phyloP scores from a whole-genome alignment of 53 echinoderm and acorn worm species.

The Echinometra lucunter region DNA sequence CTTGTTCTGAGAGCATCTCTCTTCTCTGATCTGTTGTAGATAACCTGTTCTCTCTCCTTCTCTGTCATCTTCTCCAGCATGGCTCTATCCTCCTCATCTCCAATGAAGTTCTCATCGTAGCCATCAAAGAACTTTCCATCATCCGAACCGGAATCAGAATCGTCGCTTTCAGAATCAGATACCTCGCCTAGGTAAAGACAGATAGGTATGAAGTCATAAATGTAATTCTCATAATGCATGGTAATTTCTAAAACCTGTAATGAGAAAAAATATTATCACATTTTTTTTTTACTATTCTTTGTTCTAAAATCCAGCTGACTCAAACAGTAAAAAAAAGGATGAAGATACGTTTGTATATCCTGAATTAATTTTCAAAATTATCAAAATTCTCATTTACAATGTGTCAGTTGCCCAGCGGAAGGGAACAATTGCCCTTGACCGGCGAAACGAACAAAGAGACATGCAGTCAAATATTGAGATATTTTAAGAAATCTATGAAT shows the following conservation, averaged over 20 bases:
- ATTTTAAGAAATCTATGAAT: no score
- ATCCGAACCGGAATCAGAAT: conserved; percentile 85
- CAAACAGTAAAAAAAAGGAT: no score
- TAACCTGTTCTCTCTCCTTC: conserved; percentile 95
- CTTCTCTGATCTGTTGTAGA: conserved; percentile 94
- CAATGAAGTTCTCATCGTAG: conserved; percentile 96
- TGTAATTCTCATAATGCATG: neutral
- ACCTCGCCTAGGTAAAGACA: conserved; percentile 80
- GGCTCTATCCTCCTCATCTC: conserved; percentile 93
- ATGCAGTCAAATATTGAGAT: no score
- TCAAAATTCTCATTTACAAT: no score
- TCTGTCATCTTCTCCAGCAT: conserved; percentile 90
- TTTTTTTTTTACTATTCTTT: no score
- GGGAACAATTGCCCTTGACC: no score
- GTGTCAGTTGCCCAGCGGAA: no score
- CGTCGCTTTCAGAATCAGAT: conserved; percentile 86
- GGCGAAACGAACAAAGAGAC: no score
- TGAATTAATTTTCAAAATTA: no score
- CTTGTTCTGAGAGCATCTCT: conserved; percentile 95
- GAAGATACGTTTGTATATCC: no score
- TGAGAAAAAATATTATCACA: neutral
- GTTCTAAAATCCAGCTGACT: no score
- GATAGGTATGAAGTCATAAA: neutral
- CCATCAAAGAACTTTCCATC: conserved; percentile 96
- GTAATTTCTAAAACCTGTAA: neutral